phyloP scores from a whole-genome alignment of 2,888 invertebrate species.

The Antheraea assamensis region DNA sequence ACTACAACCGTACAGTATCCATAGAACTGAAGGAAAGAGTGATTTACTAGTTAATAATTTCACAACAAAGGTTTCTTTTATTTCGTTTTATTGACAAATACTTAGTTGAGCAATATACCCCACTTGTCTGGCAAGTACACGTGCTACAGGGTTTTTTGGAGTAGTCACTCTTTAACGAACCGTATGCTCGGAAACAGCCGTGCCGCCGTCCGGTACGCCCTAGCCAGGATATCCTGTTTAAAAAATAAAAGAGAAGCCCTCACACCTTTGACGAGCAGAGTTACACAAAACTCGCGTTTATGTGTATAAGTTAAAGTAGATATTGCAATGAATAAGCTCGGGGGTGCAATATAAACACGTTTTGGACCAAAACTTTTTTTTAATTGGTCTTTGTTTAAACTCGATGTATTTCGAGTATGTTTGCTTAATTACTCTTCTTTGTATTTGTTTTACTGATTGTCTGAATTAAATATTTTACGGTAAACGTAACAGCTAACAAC shows the following conservation, averaged over 20 bases:
- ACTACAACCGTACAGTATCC: too few species aligned
- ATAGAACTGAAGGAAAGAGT: not conserved
- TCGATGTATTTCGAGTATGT: conserved; percentile 7
- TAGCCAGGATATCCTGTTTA: conserved; percentile 77
- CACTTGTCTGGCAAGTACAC: conserved; percentile 56
- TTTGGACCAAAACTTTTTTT: conserved; percentile 12
- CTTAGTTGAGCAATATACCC: conserved; percentile 18
- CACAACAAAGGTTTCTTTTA: not conserved
- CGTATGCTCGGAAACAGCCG: conserved; percentile 67
- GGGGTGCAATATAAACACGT: conserved; percentile 24
- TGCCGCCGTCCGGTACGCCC: conserved; percentile 44
- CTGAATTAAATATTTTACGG: not conserved
- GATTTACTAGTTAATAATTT: not conserved
- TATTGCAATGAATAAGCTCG: conserved; percentile 34
- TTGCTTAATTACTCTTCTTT: conserved; percentile 1
- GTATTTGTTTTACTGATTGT: not conserved
- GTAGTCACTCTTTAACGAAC: conserved; percentile 60
- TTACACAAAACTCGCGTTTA: conserved; percentile 24
- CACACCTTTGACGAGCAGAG: conserved; percentile 54
- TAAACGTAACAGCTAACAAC: not conserved
- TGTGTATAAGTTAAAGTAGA: conserved; percentile 33
- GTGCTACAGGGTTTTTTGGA: conserved; percentile 68
- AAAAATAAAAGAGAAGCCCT: conserved; percentile 74
- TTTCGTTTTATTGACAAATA: not conserved
- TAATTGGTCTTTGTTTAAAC: conserved; percentile 1